A percentile compares a stretch with the other conserved stretches of the same genome.
phyloP scores from a whole-genome alignment of 1,140 invertebrate species.

The Cydia strobilella region DNA sequence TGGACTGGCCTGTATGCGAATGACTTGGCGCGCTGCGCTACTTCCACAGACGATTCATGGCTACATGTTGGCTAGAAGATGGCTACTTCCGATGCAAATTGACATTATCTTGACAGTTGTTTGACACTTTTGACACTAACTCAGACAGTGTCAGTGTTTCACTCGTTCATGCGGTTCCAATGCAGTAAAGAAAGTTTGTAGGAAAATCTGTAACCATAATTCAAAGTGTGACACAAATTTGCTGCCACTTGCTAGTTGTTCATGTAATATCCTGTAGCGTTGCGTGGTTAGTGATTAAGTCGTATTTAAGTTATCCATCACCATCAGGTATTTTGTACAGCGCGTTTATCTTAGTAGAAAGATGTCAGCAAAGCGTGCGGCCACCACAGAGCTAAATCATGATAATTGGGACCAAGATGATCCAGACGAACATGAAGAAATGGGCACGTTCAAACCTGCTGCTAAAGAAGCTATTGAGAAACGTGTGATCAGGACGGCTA shows the following conservation, averaged over 20 bases:
- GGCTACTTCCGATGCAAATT: too few species aligned
- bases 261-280: background rate
- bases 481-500: conserved; percentile 89
- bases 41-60: too few species aligned
- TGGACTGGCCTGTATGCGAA: too few species aligned
- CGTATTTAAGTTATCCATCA: background rate
- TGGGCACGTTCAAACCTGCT: conserved; percentile 86
- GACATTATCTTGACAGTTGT: background rate
- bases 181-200: background rate
- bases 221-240: background rate
- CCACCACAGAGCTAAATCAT: conserved; percentile 89
- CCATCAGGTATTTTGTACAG: background rate
- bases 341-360: conserved; percentile 27
- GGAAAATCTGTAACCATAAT: background rate
- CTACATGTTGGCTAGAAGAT: too few species aligned
- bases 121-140: background rate
- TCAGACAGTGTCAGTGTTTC: background rate
- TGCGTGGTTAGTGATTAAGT: background rate
- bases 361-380: conserved; percentile 89
- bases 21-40: too few species aligned
- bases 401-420: conserved; percentile 96
- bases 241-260: background rate
- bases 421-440: conserved; percentile 85
- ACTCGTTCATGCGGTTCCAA: conserved; percentile 1
- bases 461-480: conserved; percentile 85